phyloP scores from a whole-genome alignment of 2,888 invertebrate genomes.

The Drosophila mettleri region DNA sequence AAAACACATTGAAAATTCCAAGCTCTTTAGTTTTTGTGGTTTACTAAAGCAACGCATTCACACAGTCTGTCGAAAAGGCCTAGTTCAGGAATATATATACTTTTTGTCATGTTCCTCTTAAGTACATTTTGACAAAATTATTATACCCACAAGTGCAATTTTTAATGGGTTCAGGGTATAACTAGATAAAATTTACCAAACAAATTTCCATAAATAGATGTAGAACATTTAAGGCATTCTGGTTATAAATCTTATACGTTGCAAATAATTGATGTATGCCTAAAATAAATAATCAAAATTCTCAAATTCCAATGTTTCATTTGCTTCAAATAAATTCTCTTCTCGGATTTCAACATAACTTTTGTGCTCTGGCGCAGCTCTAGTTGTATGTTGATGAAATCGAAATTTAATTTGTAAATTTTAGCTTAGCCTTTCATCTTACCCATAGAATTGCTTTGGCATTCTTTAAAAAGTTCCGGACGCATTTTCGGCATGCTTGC shows the following conservation, averaged over 20 bases:
- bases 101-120: too few relatives aligned
- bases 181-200: not conserved
- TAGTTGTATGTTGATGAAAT: not conserved
- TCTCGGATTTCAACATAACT: conserved; percentile 1
- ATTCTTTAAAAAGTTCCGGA: conserved; percentile 29
- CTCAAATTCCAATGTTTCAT: too few relatives aligned
- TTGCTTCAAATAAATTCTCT: not conserved
- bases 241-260: not conserved
- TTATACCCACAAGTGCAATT: too few relatives aligned
- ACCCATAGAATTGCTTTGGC: conserved; percentile 17
- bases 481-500: conserved; percentile 40
- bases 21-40: too few relatives aligned
- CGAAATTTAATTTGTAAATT: conserved; percentile 13
- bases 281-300: not conserved
- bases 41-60: too few relatives aligned
- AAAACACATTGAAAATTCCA: too few relatives aligned
- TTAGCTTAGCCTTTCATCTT: conserved; percentile 23
- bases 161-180: too few relatives aligned
- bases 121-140: too few relatives aligned
- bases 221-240: not conserved
- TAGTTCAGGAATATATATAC: too few relatives aligned
- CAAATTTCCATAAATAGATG: not conserved
- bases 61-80: too few relatives aligned
- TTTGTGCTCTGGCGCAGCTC: not conserved
- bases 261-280: not conserved